phyloP scores from a whole-genome alignment of 2,113 vertebrate genomes.

The Prolemur simus region DNA sequence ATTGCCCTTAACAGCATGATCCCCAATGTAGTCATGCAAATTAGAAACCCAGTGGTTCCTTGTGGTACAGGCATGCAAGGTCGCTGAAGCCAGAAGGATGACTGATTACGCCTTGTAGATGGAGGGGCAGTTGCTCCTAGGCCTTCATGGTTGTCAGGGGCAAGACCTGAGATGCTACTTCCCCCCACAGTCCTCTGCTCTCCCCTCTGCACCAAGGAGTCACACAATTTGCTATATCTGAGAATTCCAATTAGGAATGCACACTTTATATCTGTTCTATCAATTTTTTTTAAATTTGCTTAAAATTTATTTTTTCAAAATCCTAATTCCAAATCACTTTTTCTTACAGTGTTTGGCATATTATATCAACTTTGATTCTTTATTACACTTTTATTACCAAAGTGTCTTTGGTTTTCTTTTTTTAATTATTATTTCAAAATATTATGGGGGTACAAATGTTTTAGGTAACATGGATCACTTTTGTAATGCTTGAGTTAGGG shows the following conservation, averaged over 20 bases:
- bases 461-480: no score
- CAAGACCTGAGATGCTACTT: not conserved
- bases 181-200: not conserved
- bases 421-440: not conserved
- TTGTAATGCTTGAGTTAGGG: no score
- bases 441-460: no score
- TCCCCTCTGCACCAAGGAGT: not conserved
- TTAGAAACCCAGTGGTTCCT: not conserved
- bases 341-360: not conserved
- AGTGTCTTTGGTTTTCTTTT: not conserved
- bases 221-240: not conserved
- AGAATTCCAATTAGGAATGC: not conserved
- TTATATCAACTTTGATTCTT: not conserved
- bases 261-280: not conserved
- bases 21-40: not conserved
- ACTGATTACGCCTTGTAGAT: not conserved
- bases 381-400: not conserved
- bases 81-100: not conserved
- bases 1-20: not conserved
- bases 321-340: not conserved
- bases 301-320: constrained; percentile 19
- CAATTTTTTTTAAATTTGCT: not conserved
- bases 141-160: not conserved
- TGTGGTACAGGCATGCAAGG: not conserved
- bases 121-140: not conserved